These are phyloP conservation scores for Passer montanus DNA, from an alignment of 2,113 vertebrate genomes.

Conservation along the genomic window DNA sequence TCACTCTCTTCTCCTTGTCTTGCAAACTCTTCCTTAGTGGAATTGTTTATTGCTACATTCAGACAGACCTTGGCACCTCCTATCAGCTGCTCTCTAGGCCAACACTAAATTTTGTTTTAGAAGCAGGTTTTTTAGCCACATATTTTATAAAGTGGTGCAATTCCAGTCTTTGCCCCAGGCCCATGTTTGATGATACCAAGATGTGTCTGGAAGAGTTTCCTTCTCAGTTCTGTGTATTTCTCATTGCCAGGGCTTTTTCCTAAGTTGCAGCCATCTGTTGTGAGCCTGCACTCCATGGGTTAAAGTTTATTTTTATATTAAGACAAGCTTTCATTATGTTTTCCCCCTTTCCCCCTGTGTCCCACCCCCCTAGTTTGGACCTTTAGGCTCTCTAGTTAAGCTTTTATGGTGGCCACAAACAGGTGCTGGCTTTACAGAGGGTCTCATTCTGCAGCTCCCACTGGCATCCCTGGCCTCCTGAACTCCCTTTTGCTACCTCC, in stretches of 20 bases:
- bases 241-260: neutral
- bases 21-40: neutral
- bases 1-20: neutral
- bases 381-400: constrained; percentile 71
- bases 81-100: neutral
- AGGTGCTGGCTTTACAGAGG: constrained; percentile 79
- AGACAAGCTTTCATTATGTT: constrained; percentile 64
- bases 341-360: neutral
- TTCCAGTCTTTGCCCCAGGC: neutral
- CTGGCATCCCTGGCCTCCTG: constrained; percentile 72
- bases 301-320: constrained; percentile 57
- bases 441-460: constrained; percentile 76
- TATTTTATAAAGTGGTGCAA: neutral
- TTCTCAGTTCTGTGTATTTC: neutral
- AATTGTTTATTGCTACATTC: neutral
- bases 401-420: constrained; percentile 75
- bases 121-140: rapidly evolving
- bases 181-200: neutral
- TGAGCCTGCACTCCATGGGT: constrained; percentile 22
- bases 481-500: constrained; percentile 73
- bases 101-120: neutral
- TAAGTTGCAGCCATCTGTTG: neutral
- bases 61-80: neutral
- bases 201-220: neutral
- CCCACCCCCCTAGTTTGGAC: neutral